phyloP scores from a whole-genome alignment of 2,888 invertebrate species.

The Bhutanitis thaidina region DNA sequence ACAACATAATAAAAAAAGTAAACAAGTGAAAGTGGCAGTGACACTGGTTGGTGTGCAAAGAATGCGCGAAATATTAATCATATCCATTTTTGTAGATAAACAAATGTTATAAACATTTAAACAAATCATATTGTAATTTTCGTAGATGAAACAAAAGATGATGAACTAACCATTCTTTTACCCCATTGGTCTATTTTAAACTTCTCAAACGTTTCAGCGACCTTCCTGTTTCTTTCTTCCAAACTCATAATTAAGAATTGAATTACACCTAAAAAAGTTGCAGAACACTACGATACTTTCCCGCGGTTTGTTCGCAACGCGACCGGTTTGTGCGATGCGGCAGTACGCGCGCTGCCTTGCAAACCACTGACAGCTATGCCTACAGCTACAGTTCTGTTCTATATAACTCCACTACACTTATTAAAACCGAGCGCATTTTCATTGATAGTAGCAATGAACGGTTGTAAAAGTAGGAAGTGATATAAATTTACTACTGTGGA shows the following conservation, averaged over 20 bases:
- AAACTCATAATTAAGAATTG: slow-evolving; percentile 53
- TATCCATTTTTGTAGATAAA: neutral
- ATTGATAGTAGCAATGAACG: slow-evolving; percentile 25
- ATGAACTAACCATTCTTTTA: slow-evolving; percentile 51
- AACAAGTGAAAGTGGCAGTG: slow-evolving; percentile 20
- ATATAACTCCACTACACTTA: slow-evolving; percentile 35
- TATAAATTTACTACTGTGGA: neutral
- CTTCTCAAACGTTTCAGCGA: slow-evolving; percentile 67
- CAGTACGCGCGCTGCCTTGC: slow-evolving; percentile 49
- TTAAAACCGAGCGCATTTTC: slow-evolving; percentile 23
- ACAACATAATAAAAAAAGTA: slow-evolving; percentile 7
- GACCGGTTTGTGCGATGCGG: slow-evolving; percentile 41
- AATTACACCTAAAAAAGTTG: slow-evolving; percentile 19
- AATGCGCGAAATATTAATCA: neutral
- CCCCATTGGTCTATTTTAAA: slow-evolving; percentile 71
- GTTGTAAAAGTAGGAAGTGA: slow-evolving; percentile 8
- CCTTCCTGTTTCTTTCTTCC: slow-evolving; percentile 65
- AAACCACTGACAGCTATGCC: slow-evolving; percentile 46
- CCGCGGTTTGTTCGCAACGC: slow-evolving; percentile 43
- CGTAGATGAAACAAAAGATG: neutral
- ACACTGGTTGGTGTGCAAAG: too few species aligned
- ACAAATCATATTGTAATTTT: neutral
- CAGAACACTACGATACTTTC: slow-evolving; percentile 42
- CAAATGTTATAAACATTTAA: neutral
- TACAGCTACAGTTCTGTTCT: slow-evolving; percentile 22